Conservation (phyloP, 2,888 invertebrate genomes). For the Lithophane ornitopus region DNA sequence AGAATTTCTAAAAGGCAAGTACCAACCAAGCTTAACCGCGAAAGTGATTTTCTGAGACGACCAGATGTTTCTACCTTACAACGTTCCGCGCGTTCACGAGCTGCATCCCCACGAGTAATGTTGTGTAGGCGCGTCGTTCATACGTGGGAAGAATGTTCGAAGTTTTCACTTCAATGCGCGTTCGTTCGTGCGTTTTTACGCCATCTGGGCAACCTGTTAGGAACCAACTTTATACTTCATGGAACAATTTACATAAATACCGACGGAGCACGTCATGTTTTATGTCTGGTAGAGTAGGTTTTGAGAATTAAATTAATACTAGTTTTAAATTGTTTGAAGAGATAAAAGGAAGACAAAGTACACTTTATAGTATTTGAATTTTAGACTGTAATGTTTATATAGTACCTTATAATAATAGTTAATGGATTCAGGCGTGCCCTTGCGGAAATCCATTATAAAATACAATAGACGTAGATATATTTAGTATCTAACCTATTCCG, state of each 20-base stretch:
- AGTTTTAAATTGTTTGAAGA: not conserved
- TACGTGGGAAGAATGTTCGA: slow-evolving; percentile 10
- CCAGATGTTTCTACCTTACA: too few species aligned
- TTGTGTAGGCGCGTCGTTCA: not conserved
- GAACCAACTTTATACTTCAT: slow-evolving; percentile 31
- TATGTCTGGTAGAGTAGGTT: not conserved
- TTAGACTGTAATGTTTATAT: not conserved
- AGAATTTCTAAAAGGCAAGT: not conserved
- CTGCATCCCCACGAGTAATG: not conserved
- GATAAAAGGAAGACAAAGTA: not conserved
- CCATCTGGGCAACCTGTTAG: slow-evolving; percentile 27
- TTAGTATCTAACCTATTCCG: too few species aligned
- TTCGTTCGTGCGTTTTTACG: not conserved
- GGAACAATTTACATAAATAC: slow-evolving; percentile 41
- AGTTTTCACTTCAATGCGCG: not conserved
- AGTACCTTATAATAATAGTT: too few species aligned
- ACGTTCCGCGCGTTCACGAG: too few species aligned
- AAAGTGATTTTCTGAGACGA: not conserved
- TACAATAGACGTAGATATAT: too few species aligned
- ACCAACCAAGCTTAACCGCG: not conserved
- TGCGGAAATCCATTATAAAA: too few species aligned
- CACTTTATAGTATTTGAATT: not conserved
- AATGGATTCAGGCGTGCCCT: too few species aligned
- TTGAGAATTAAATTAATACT: not conserved
- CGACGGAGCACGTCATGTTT: not conserved